phyloP scores from a whole-genome alignment of 2,888 invertebrate species.

The Julus scandinavius region DNA sequence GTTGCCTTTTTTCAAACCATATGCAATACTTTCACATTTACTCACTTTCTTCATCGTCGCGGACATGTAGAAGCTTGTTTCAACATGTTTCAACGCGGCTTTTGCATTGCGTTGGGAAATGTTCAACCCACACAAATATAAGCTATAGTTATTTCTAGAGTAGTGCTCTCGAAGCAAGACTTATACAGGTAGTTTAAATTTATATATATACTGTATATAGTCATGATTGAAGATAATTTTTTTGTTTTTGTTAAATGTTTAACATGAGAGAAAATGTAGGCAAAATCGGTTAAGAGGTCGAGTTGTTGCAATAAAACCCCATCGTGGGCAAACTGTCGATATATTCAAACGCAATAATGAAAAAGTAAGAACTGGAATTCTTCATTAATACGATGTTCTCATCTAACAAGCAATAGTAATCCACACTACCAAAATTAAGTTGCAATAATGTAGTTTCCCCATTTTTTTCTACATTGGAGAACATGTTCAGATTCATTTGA shows the following conservation, averaged over 20 bases:
- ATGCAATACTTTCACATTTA: conserved; percentile 51
- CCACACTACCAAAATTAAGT: too few relatives aligned
- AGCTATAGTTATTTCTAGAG: conserved; percentile 40
- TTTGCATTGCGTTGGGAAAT: conserved; percentile 37
- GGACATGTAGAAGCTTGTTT: not conserved
- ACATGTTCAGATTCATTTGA: too few relatives aligned
- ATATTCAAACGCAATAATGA: not conserved
- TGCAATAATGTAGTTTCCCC: too few relatives aligned
- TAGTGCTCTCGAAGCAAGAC: conserved; percentile 22
- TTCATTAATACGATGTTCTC: too few relatives aligned
- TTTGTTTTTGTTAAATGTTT: conserved; percentile 46
- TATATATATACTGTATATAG: conserved; percentile 46
- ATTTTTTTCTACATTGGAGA: too few relatives aligned
- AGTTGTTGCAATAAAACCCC: conserved; percentile 8
- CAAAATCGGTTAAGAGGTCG: conserved; percentile 31
- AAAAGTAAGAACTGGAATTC: too few relatives aligned
- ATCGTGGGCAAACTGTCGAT: not conserved
- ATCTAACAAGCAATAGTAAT: too few relatives aligned
- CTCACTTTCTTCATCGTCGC: conserved; percentile 40
- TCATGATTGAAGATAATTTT: conserved; percentile 36
- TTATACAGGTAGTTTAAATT: conserved; percentile 16
- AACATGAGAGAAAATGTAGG: not conserved
- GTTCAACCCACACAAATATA: conserved; percentile 40
- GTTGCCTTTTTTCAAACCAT: conserved; percentile 52
- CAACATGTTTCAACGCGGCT: conserved; percentile 29